Conservation (phyloP, 1,140 invertebrate species). For the Aplysia californica region DNA sequence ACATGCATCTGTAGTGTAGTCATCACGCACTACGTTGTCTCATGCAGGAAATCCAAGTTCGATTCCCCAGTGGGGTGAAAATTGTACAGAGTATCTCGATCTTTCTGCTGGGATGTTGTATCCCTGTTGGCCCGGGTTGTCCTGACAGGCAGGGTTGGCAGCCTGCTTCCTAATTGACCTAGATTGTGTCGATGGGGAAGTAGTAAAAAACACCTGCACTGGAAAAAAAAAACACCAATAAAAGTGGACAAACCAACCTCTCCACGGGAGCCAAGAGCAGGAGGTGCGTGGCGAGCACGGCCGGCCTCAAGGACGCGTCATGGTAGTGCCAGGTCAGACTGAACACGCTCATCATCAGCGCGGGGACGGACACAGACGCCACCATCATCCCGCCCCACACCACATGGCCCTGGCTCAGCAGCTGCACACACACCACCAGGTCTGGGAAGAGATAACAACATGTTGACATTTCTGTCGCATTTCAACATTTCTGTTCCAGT, state of each 20-base stretch:
- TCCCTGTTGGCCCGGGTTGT: no score
- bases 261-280: conserved; percentile 44
- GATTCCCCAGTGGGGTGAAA: neutral
- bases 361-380: conserved; percentile 38
- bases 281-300: conserved; percentile 35
- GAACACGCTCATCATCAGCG: conserved; percentile 46
- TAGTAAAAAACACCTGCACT: neutral
- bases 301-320: conserved; percentile 32
- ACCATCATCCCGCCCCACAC: conserved; percentile 45
- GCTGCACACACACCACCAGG: conserved; percentile 37
- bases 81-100: neutral
- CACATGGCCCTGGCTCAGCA: conserved; percentile 32
- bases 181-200: neutral
- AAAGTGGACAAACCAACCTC: no score
- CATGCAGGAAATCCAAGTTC: no score
- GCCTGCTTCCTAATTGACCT: neutral
- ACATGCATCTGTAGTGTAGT: no score
- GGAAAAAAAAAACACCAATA: neutral
- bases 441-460: no score
- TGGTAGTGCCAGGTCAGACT: conserved; percentile 50
- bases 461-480: no score
- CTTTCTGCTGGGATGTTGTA: neutral
- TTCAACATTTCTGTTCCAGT: no score
- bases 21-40: no score
- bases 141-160: neutral